phyloP scores from a whole-genome alignment of 1,140 invertebrate species.

The Diploscapter pachys region DNA sequence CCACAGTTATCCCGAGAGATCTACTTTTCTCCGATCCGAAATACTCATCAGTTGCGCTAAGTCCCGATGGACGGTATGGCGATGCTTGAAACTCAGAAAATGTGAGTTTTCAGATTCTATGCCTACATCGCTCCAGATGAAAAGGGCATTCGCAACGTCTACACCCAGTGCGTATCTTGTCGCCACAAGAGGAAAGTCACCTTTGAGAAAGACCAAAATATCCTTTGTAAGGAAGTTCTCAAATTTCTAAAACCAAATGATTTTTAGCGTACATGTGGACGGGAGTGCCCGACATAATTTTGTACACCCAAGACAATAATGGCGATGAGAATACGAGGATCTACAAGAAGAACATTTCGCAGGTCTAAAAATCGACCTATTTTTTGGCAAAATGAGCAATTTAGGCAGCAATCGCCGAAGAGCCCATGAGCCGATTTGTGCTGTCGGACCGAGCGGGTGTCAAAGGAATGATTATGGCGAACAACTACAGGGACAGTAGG shows the following conservation, averaged over 20 bases:
- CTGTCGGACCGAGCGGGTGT: conserved; percentile 29
- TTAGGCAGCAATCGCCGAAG: conserved; percentile 13
- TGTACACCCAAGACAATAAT: conserved; percentile 40
- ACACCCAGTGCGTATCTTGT: conserved; percentile 35
- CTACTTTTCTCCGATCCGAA: conserved; percentile 38
- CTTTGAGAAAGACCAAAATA: conserved; percentile 17
- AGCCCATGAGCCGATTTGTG: conserved; percentile 20
- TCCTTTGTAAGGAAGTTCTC: not conserved
- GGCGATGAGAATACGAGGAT: conserved; percentile 40
- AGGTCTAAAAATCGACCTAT: no score
- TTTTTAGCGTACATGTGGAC: conserved; percentile 39
- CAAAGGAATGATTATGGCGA: conserved; percentile 31
- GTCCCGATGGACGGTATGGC: conserved; percentile 29
- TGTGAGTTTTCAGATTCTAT: conserved; percentile 9
- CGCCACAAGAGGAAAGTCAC: conserved; percentile 34
- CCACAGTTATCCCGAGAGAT: conserved; percentile 36
- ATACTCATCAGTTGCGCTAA: conserved; percentile 23
- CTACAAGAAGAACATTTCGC: conserved; percentile 40
- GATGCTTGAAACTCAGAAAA: not conserved
- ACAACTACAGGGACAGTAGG: conserved; percentile 23
- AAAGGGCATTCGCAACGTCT: conserved; percentile 37
- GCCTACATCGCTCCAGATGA: conserved; percentile 40
- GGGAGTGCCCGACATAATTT: conserved; percentile 32
- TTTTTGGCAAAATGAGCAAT: no score
- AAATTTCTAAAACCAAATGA: not conserved